Evolutionary conservation across 2,113 vertebrate genomes (phyloP), one percentile per base, ranked within the genome.

Genomic region (Cnemophilus loriae): DNA sequence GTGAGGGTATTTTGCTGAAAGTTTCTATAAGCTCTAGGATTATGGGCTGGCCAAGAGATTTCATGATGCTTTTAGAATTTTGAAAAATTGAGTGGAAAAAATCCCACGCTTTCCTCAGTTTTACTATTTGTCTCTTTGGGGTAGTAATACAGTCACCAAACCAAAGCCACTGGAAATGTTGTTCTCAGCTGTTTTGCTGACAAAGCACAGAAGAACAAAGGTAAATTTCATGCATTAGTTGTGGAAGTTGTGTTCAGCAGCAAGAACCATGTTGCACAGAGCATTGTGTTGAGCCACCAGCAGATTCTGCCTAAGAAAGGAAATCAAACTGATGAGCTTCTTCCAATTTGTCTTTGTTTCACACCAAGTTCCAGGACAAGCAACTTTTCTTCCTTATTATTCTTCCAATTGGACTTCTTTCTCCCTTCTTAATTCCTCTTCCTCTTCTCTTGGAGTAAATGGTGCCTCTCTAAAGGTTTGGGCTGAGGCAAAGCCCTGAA

Each of bases 21-120:
- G 61, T 87, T 89, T 74, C 41, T 93, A 42, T 81, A 67, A 81
- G 24, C 30, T 74, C 65, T 47, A 86, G 59, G 73, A 60, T 69
- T 87, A 63, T 22, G 14, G 17, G 20, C 24, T 70, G 74, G 33
- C 52, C 63, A 63, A 94, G 28, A 84, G 42, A 77, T 30, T 85
- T 85, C 82, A 70, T 12, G 12, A 73, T 37, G 33, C 23, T 74
- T 90, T 55, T 49, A 67, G 35, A 74, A 75, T 55, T 92, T 21
- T 91, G 53, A 84, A 93, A 81, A 93, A 67, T 10, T 33, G 67
- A 59, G 16, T n/a, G 24, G 73, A 59, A 87, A 84, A 77, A 46
- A 9, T 0, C 3, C 0, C 27, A 30, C 1, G 3, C 22, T 87
- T 90, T 89, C 13, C 57, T 64, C 74, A 59, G 41, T 57, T 74